Base-by-base conservation (phyloP, 2,888 invertebrate genomes). In the Rotaria sp. region DNA sequence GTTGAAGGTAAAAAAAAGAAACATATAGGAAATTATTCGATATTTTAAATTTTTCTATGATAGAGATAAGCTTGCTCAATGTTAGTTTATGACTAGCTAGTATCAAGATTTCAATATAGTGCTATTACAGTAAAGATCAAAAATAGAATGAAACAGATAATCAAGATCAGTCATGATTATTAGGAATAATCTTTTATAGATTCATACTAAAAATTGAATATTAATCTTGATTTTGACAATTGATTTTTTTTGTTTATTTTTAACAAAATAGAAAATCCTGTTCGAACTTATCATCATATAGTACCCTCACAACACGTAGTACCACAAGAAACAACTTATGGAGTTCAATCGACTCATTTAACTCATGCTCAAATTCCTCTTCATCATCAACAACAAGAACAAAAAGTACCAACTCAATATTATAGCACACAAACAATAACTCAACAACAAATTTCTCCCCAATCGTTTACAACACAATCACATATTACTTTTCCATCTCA, bases 351-450 rank as follows among this genome's bases (percentile, higher is more conserved):
- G 45, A 45, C 24, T 80, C 75, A 80, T 45, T 24, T 41, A 80
- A 45, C 45, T 41, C 75, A 80, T 80, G 75, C 75, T 15, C 80
- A 80, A 45, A 80, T 45, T 21, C 80, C 80, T n/a, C 45, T 80
- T n/a, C 45, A 45, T 80, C n/a, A 41, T 80, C 80, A 80, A 45
- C 74, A 74, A 74, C 7, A 35, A 5, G 35, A 41, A n/a, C 45
- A 41, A 45, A 18, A n/a, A 35, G 24, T n/a, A 4, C 24, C 45
- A 45, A 10, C 80, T 3, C 41, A 80, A 35, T 41, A 24, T 26
- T n/a, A 5, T n/a, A 41, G 26, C 13, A 26, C 45, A n/a, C 80
- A 80, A 41, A 50, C 50, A 18, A 50, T 50, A 18, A 80, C 45
- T 13, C 80, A 67, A 67, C 55, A 67, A 21, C 67, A 67, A 67